A percentile compares a stretch with the other conserved stretches of the same genome.
phyloP scores from a whole-genome alignment of 2,113 vertebrate species.

The Drymodes brunneopygia region DNA sequence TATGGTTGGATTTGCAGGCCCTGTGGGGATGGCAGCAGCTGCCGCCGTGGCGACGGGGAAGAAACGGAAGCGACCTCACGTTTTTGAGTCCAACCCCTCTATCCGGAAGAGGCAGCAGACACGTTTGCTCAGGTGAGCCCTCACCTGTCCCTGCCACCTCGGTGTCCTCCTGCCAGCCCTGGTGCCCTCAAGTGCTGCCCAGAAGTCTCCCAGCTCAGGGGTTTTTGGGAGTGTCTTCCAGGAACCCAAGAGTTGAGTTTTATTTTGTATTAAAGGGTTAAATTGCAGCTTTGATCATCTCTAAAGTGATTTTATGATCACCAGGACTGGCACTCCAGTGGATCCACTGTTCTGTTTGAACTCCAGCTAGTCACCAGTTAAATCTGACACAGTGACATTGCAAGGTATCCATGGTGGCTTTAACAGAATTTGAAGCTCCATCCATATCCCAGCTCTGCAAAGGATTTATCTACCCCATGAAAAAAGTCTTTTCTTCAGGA shows the following conservation, averaged over 20 bases:
- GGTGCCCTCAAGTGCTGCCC: rapidly evolving
- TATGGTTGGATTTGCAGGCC: conserved; percentile 78
- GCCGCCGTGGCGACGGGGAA: conserved; percentile 97
- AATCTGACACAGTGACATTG: neutral
- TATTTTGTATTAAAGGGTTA: neutral
- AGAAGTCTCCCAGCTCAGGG: neutral
- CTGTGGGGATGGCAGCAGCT: conserved; percentile 96
- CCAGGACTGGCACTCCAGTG: neutral
- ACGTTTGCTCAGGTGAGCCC: conserved; percentile 87
- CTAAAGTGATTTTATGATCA: rapidly evolving
- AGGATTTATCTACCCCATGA: neutral
- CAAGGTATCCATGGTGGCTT: neutral
- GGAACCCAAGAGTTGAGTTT: neutral
- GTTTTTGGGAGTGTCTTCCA: neutral
- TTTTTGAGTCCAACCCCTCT: conserved; percentile 97
- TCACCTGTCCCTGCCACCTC: neutral
- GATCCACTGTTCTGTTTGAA: neutral
- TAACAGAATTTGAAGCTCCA: neutral
- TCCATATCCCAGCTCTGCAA: neutral
- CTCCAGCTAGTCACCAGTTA: neutral
- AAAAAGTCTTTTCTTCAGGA: neutral
- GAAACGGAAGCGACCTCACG: conserved; percentile 93
- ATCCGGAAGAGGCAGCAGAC: conserved; percentile 98
- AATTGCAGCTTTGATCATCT: neutral
- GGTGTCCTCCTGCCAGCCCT: rapidly evolving